Base-by-base conservation (phyloP, 30 jellyfish, hydroid and myxozoan species). In the Aurelia coerulea region DNA sequence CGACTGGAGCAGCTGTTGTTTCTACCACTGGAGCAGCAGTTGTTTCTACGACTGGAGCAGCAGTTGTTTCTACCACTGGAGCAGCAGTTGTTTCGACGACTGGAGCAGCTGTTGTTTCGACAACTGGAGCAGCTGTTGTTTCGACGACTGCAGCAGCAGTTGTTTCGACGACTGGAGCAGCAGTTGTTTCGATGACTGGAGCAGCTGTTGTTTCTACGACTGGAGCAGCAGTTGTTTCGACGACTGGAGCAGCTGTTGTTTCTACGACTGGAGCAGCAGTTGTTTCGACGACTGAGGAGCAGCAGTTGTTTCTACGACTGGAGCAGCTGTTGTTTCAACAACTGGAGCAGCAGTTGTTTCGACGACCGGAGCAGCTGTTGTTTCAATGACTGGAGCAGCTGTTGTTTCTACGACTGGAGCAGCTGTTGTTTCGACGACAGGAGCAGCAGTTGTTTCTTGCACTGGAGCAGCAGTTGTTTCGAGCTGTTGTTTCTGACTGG, bases 141-240 rank as follows among this genome's bases (percentile, higher is more conserved):
- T 33, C 56, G 0, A 53, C 87, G 60, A 35, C 86, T 14, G 86
- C 74, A 3, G 62, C 87, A 32, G 73, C 84, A 1, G 90, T 66
- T 0, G 90, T 66, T 64, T 79, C 86, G 1, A 52, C 58, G 19
- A 39, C 80, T 19, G 76, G 64, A 39, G 88, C 77, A 18, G 35
- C 79, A 0, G 76, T 78, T 12, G 88, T 60, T 19, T 35, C 88
- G 3, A 7, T 67, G 63, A 64, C 34, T 52, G 88, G 88, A 10
- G 88, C 88, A 32, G 65, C 88, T 0, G 88, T 52, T 1, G 60
- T 63, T 37, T 10, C 62, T 8, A 80, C 86, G 49, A 67, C 84
- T 56, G 88, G 88, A 31, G 88, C 80, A 11, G 76, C 67, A 0
- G 70, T 73, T 5, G 67, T 51, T 59, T 74, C 70, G 0, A 62